Percentiles rank a stretch among this genome's conserved stretches.
These are phyloP conservation scores for Martes martes DNA, from an alignment of 2,113 vertebrate species.

Conservation along the genomic window DNA sequence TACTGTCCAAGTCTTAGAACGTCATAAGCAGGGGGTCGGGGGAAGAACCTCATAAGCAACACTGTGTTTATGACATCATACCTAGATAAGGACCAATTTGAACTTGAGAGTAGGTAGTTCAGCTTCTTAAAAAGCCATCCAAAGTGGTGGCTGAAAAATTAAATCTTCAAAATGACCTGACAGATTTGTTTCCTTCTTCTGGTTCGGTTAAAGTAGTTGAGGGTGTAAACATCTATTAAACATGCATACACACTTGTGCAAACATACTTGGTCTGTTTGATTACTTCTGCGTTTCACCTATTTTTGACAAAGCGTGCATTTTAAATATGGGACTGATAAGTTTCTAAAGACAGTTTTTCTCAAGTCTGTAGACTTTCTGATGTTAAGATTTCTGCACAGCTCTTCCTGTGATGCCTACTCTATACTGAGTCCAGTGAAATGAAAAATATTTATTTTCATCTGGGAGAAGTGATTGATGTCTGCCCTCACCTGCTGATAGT, in stretches of 20 bases:
- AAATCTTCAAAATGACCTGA: neutral
- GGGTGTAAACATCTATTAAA: neutral
- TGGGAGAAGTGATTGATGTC: neutral
- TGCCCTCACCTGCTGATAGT: neutral
- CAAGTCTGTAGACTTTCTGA: conserved; percentile 8
- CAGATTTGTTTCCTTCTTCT: neutral
- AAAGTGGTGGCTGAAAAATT: neutral
- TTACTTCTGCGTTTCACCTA: neutral
- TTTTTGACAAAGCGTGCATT: neutral
- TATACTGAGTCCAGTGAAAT: conserved; percentile 5
- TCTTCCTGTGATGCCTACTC: neutral
- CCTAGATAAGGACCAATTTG: neutral
- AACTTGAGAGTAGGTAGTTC: neutral
- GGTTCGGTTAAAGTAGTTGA: neutral
- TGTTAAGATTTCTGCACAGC: neutral
- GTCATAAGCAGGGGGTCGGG: neutral
- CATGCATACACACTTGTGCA: neutral
- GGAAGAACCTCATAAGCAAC: neutral
- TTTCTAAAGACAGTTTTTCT: conserved; percentile 31
- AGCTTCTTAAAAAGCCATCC: neutral
- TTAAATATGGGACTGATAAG: neutral
- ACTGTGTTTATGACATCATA: neutral
- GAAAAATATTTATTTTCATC: conserved; percentile 56
- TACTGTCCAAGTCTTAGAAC: neutral
- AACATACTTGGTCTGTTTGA: neutral